Percentiles rank a stretch among this genome's conserved stretches.
Evolutionary conservation across 2,797 vertebrate genomes (phyloP).

Genomic region (Spatula versicolor): DNA sequence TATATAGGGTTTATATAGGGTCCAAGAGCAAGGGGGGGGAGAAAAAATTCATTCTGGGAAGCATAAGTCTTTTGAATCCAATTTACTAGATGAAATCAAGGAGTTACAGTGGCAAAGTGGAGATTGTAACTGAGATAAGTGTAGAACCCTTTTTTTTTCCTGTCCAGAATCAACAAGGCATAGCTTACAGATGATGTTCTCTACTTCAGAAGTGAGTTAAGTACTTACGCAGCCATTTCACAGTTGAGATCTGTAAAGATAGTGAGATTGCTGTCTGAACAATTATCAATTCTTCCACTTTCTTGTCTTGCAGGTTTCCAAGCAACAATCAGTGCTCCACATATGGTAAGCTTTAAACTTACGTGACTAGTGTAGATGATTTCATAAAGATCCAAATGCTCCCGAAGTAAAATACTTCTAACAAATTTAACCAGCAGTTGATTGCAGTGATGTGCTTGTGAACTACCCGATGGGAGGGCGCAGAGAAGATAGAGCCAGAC

Average conservation of each 20-base stretch:
- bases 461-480: not conserved
- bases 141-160: not conserved
- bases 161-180: accelerated
- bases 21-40: not conserved
- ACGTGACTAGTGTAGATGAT: not conserved
- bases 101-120: not conserved
- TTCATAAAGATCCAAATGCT: not conserved
- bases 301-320: slow-evolving; percentile 89
- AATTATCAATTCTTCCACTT: slow-evolving; percentile 38
- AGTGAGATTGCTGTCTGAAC: not conserved
- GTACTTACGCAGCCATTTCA: not conserved
- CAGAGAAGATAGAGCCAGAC: not conserved
- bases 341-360: slow-evolving; percentile 88
- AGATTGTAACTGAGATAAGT: not conserved
- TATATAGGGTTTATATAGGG: not conserved
- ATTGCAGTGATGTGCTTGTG: not conserved
- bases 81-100: not conserved
- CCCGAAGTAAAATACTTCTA: slow-evolving; percentile 1
- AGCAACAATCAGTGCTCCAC: slow-evolving; percentile 99
- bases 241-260: not conserved
- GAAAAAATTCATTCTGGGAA: not conserved
- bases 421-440: not conserved
- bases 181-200: not conserved
- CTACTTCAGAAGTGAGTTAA: not conserved
- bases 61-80: not conserved